Evolutionary conservation across 2,113 vertebrate genomes (phyloP).

Genomic region (Colossoma macropomum): DNA sequence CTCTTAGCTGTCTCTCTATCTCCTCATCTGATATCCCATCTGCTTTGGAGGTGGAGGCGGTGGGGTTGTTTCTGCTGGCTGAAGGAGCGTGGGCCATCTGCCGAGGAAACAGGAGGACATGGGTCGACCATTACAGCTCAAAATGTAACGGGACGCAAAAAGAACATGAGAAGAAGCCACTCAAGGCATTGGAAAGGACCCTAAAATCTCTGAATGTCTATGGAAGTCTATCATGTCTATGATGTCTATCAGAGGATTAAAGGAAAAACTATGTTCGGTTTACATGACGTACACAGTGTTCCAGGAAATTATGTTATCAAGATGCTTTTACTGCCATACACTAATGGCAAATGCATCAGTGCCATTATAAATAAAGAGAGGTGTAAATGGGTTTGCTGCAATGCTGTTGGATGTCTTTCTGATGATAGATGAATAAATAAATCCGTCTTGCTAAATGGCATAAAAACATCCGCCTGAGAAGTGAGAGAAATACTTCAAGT

Average conservation of each 20-base stretch:
- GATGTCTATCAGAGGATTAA: not conserved
- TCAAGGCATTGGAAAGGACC: not conserved
- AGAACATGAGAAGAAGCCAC: not conserved
- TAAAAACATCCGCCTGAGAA: not conserved
- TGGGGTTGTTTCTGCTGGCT: constrained; percentile 80
- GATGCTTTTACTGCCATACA: constrained; percentile 1
- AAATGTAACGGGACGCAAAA: not conserved
- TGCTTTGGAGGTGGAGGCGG: constrained; percentile 79
- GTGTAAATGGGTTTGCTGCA: not conserved
- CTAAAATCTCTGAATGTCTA: not conserved
- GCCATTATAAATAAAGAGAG: not conserved
- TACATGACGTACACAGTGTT: not conserved
- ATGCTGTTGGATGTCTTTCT: not conserved
- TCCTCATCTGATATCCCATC: constrained; percentile 88
- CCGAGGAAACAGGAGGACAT: constrained; percentile 32
- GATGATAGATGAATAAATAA: not conserved
- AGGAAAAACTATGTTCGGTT: not conserved
- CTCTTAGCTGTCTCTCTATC: constrained; percentile 88
- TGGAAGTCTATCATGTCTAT: not conserved
- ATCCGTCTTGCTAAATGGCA: not conserved
- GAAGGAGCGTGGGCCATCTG: constrained; percentile 89
- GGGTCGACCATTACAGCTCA: not conserved
- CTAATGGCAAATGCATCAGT: not conserved
- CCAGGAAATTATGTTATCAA: not conserved
- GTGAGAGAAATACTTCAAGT: not conserved